A percentile compares a stretch with the other conserved stretches of the same genome.
phyloP scores from a whole-genome alignment of 2,797 vertebrate genomes.

The Vultur gryphus region DNA sequence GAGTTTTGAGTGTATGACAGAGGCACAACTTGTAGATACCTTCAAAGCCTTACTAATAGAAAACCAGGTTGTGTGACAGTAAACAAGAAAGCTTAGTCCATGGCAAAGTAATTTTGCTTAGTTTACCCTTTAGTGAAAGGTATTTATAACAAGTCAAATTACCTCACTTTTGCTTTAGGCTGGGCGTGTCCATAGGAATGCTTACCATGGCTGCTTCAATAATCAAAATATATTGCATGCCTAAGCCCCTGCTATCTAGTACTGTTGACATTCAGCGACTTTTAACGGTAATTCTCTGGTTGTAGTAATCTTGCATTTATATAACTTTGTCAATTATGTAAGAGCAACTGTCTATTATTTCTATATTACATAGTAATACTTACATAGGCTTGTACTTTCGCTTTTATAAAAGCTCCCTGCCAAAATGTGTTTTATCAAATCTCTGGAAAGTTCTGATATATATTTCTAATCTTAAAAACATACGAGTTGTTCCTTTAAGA shows the following conservation, averaged over 20 bases:
- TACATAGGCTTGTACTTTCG: background rate
- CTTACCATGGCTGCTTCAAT: background rate
- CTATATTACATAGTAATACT: background rate
- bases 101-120: background rate
- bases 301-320: background rate
- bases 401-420: background rate
- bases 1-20: background rate
- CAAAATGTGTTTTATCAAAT: background rate
- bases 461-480: background rate
- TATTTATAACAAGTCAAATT: background rate
- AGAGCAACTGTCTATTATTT: background rate
- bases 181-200: accelerated
- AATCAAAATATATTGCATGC: background rate
- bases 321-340: background rate
- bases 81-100: background rate
- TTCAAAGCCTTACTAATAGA: background rate
- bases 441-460: background rate
- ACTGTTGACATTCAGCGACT: background rate
- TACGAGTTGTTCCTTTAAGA: background rate
- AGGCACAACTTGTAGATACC: background rate
- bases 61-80: background rate
- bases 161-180: background rate
- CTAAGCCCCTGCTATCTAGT: background rate
- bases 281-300: background rate
- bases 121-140: background rate